These are phyloP conservation scores for Melanogrammus aeglefinus DNA, from an alignment of 2,797 vertebrate genomes.

Conservation along the genomic window DNA sequence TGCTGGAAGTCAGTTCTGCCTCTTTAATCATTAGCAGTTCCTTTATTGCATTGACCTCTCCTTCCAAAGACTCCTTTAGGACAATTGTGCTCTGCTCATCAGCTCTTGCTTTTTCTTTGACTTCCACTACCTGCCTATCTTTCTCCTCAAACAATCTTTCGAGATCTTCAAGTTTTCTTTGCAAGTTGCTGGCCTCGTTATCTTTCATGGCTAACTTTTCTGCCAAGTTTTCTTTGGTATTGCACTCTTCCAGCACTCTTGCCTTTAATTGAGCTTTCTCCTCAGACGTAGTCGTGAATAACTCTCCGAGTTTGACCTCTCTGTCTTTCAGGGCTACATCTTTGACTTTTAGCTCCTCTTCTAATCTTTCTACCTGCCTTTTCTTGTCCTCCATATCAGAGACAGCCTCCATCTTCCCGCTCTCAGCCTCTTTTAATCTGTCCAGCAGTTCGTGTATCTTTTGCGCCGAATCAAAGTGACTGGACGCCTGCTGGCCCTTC, in stretches of 20 bases:
- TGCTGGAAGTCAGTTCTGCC: conserved; percentile 66
- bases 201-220: conserved; percentile 69
- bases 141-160: conserved; percentile 72
- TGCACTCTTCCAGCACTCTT: conserved; percentile 62
- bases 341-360: conserved; percentile 74
- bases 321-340: conserved; percentile 67
- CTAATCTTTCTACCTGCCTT: conserved; percentile 69
- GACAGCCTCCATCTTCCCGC: conserved; percentile 68
- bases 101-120: conserved; percentile 46
- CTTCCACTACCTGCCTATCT: conserved; percentile 67
- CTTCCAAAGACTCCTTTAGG: conserved; percentile 64
- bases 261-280: conserved; percentile 66
- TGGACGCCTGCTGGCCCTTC: conserved; percentile 70
- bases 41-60: conserved; percentile 62
- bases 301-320: conserved; percentile 60
- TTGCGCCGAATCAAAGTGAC: conserved; percentile 71
- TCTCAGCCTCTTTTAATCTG: conserved; percentile 79
- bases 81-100: conserved; percentile 47
- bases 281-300: conserved; percentile 58
- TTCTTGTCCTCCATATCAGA: conserved; percentile 65
- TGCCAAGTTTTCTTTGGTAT: conserved; percentile 67
- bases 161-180: conserved; percentile 73
- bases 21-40: conserved; percentile 74
- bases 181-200: conserved; percentile 75
- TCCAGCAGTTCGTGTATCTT: conserved; percentile 77